Percentiles rank a stretch among this genome's conserved stretches.
phyloP scores from a whole-genome alignment of 2,888 invertebrate genomes.

The Molanna angustata region DNA sequence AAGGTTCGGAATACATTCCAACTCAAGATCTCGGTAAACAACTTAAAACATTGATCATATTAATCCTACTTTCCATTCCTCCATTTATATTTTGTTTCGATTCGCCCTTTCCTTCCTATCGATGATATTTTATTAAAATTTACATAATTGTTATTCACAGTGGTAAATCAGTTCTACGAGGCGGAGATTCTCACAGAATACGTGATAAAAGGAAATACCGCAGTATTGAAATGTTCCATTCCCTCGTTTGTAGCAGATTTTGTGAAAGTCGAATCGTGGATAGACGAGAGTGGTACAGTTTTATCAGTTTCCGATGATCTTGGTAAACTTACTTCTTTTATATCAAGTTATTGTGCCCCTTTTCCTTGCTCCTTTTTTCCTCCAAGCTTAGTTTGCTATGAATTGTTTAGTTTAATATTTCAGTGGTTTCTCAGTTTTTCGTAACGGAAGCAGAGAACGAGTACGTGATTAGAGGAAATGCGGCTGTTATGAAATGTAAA shows the following conservation, averaged over 20 bases:
- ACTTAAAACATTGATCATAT: conserved; percentile 5
- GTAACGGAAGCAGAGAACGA: conserved; percentile 91
- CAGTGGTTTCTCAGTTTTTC: conserved; percentile 87
- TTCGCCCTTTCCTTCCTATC: conserved; percentile 3
- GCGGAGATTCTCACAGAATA: conserved; percentile 87
- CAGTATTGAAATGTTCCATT: conserved; percentile 84
- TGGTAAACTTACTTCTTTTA: conserved; percentile 25
- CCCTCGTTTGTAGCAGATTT: conserved; percentile 91
- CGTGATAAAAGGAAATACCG: conserved; percentile 85
- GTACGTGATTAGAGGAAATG: conserved; percentile 89
- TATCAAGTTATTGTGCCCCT: conserved; percentile 4
- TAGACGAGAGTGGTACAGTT: conserved; percentile 46
- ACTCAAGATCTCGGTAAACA: conserved; percentile 70
- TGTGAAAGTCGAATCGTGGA: conserved; percentile 84
- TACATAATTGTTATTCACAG: conserved; percentile 47
- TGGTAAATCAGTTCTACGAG: conserved; percentile 87
- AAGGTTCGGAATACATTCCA: conserved; percentile 67
- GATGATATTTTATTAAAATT: conserved; percentile 8
- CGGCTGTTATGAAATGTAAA: conserved; percentile 90
- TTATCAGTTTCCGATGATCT: conserved; percentile 27
- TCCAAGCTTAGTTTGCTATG: not conserved
- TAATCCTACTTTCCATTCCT: conserved; percentile 5
- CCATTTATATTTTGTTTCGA: not conserved
- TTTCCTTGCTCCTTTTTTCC: conserved; percentile 5
- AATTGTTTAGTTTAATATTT: conserved; percentile 35